Conservation (phyloP, 2,797 vertebrate species). For the Allobates femoralis region DNA sequence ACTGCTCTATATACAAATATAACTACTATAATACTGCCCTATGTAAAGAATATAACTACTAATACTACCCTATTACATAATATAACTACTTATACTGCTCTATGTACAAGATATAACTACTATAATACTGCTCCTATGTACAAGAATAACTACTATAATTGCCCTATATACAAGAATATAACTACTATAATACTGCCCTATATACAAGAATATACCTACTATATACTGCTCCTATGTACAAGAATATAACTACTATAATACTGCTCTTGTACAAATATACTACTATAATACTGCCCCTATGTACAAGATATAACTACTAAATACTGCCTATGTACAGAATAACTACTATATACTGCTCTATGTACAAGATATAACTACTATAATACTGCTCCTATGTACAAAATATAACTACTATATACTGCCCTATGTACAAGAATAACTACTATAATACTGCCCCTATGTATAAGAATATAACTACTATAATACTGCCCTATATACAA, state of each 20-base stretch:
- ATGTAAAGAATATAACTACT: constrained; percentile 3
- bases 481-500: neutral
- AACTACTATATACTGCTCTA: neutral
- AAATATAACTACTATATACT: too few relatives aligned
- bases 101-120: constrained; percentile 3
- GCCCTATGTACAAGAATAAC: neutral
- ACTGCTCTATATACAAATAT: neutral
- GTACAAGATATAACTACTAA: constrained; percentile 5
- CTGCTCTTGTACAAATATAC: neutral
- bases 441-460: constrained; percentile 4
- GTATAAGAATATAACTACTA: neutral
- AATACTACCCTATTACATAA: neutral
- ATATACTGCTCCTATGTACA: neutral
- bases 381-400: too few relatives aligned
- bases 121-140: neutral
- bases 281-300: neutral
- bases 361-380: neutral
- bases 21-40: constrained; percentile 2
- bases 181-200: neutral
- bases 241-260: neutral
- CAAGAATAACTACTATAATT: neutral
- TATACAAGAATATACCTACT: neutral
- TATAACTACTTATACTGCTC: constrained; percentile 1
- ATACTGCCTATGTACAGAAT: neutral
- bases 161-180: neutral